Base-by-base conservation (phyloP, 2,113 vertebrate genomes). In the Elanus axillaris region DNA sequence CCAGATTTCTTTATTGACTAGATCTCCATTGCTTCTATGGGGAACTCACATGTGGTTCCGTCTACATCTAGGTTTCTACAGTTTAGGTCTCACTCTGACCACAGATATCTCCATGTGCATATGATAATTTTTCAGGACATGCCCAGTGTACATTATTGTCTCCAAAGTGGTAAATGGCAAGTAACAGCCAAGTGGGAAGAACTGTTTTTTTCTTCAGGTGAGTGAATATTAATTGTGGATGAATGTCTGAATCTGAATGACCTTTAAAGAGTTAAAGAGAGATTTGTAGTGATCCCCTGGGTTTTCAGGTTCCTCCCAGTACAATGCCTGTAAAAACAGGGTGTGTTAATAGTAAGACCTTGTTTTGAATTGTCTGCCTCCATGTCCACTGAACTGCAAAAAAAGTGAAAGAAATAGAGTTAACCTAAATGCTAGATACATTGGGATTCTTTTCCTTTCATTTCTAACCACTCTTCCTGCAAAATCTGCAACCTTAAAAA, bases 61-160 rank as follows among this genome's bases (percentile, higher is more conserved):
- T 27, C 50, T 27, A 40, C 38, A 56, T 16, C 7, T 63, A 45
- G 11, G 12, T 79, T 86, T 79, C 81, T 60, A 47, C 19, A 56
- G 7, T 45, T 83, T 45, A 79, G 22, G 3, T 56, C 13, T 43
- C 21, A 75, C 32, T 52, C 36, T 45, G 25, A 71, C 12, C 10
- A 43, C 42, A 75, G 13, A 56, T n/a, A 58, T n/a, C 7, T 47
- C 52, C 34, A 40, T 18, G 6, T 62, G 27, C 6, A 42, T 60
- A 23, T 23, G 32, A 47, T 10, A 60, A 50, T 42, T 71, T 78
- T 75, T 87, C 45, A 71, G 36, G 31, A 62, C 19, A 16, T 14
- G 6, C 3, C 14, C 19, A 1, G 0, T 55, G n/a, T 66, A 71
- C 2, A 4, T 66, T 47, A 16, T 60, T 2, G 4, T n/a, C 13